Conservation (phyloP, 2,888 invertebrate genomes). For the Hirtodrosophila trivittata region DNA sequence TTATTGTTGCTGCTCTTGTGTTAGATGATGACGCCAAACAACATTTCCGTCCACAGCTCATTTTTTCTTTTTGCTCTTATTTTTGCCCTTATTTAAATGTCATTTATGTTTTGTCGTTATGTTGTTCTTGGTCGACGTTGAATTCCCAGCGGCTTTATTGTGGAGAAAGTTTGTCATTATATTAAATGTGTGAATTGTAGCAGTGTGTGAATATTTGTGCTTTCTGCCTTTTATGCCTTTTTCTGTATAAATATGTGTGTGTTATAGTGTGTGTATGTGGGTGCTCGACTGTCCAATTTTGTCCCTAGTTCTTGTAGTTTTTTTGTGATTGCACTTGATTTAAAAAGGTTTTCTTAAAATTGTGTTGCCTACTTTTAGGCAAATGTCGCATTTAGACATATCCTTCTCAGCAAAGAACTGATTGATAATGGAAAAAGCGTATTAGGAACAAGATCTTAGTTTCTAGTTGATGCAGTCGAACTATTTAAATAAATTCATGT, state of each 20-base stretch:
- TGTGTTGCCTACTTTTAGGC: constrained; percentile 33
- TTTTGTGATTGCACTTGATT: constrained; percentile 23
- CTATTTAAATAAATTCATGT: too few relatives aligned
- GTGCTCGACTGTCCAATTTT: not conserved
- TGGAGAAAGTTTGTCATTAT: constrained; percentile 38
- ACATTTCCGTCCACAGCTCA: constrained; percentile 47
- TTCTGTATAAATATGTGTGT: too few relatives aligned
- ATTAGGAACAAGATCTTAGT: too few relatives aligned
- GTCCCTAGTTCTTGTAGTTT: constrained; percentile 1
- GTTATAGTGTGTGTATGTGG: not conserved
- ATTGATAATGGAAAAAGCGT: too few relatives aligned
- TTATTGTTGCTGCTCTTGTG: constrained; percentile 12
- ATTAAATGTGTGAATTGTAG: constrained; percentile 7
- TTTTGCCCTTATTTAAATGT: constrained; percentile 59
- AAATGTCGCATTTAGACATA: not conserved
- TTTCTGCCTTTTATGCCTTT: too few relatives aligned
- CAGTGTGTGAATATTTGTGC: constrained; percentile 4
- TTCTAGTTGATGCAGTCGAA: too few relatives aligned
- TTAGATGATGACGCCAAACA: constrained; percentile 25
- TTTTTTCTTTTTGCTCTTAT: constrained; percentile 10
- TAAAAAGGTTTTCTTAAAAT: not conserved
- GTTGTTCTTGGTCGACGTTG: constrained; percentile 15
- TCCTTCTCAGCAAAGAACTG: not conserved
- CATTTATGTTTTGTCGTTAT: constrained; percentile 61
- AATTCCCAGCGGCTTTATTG: constrained; percentile 52